Percentiles rank a stretch among this genome's conserved stretches.
Evolutionary conservation across 2,888 invertebrate genomes (phyloP).

Genomic region (Habrosyne pyritoides): DNA sequence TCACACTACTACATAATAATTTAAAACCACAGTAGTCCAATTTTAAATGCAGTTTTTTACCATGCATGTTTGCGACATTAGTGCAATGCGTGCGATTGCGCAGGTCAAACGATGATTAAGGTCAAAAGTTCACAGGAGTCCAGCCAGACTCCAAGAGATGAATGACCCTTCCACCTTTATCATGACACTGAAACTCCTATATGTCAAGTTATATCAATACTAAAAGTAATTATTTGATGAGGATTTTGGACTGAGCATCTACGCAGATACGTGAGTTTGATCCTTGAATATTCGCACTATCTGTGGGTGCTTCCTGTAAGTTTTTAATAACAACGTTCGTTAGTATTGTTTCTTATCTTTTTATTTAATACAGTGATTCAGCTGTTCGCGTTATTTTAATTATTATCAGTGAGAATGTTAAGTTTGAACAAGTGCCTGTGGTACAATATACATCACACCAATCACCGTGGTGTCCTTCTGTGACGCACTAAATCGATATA

Average conservation of each 20-base stretch:
- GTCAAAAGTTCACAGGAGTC: background rate
- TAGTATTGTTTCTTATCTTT: background rate
- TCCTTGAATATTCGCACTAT: background rate
- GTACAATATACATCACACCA: background rate
- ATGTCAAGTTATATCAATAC: too few species aligned
- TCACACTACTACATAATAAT: background rate
- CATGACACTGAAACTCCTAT: background rate
- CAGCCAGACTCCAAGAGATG: too few species aligned
- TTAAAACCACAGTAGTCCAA: background rate
- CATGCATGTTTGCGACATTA: background rate
- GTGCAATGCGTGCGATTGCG: background rate
- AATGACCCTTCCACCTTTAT: background rate
- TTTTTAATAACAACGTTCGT: background rate
- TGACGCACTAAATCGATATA: slow-evolving; percentile 1
- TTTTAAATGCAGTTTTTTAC: background rate
- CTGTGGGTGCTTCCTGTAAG: background rate
- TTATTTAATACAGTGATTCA: background rate
- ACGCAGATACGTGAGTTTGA: too few species aligned
- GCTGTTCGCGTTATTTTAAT: background rate
- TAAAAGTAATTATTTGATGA: too few species aligned
- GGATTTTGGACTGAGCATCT: too few species aligned
- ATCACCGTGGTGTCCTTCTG: background rate
- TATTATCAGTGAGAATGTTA: slow-evolving; percentile 7
- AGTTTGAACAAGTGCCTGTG: slow-evolving; percentile 7
- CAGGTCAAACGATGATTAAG: background rate